Evolutionary conservation across 2,888 invertebrate species (phyloP), one percentile per base, ranked within the genome.

Genomic region (Lochmaea crataegi): DNA sequence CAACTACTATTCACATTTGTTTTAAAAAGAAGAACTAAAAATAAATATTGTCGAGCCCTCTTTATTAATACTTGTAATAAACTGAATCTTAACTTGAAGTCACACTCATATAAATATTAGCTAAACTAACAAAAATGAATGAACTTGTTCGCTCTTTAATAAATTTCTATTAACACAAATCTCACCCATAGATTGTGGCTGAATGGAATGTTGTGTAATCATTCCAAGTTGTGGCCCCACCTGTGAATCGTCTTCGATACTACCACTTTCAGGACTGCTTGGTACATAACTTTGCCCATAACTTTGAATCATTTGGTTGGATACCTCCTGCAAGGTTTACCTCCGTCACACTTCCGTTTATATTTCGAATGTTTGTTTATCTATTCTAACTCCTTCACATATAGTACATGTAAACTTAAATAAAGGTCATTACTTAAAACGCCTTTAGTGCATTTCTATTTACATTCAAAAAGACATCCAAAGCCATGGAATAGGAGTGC

Each of bases 251-350:
- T 84, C 84, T 76, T 84, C 85, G 82, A 81, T 84, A 81, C 82
- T 84, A 79, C 80, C 83, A 82, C 81, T 84, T 78, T 84, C 84
- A 72, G 86, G 83, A 80, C 84, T 84, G 84, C 82, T 85, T 79
- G 82, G 82, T 76, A 78, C 81, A 81, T 81, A 85, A 79, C 83
- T 83, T 79, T 83, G 84, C 79, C 85, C 85, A 81, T 84, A 85
- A 81, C 80, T 83, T 83, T 85, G 85, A 82, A 85, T 83, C 84
- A 85, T 85, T 85, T 86, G 87, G 86, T 87, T 86, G 85, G 87
- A 84, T 84, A 85, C 86, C 85, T 86, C 87, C 87, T 87, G 86
- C 83, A 87, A 86, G 71, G 82, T 84, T 84, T 82, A 83, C 83
- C 83, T 74, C 68, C 71, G 74, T 78, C 78, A 78, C 76, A 78